Evolutionary conservation across 2,113 vertebrate genomes (phyloP), one percentile per base, ranked within the genome.

Genomic region (Tympanuchus pallidicinctus): DNA sequence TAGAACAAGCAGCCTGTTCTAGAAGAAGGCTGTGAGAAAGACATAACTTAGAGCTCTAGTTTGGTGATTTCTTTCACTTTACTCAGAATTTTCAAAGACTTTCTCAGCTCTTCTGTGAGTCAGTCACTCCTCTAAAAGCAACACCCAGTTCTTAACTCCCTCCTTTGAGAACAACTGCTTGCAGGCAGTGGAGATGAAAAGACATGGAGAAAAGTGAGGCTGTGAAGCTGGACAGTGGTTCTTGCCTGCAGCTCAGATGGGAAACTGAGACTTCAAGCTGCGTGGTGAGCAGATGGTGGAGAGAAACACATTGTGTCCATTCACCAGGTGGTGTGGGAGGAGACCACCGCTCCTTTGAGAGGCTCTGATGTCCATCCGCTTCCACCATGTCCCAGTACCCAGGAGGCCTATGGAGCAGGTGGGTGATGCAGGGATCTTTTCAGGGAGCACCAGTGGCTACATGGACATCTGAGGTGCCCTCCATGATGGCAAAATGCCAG

Each of bases 221-320:
- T 2, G 30, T 2, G 6, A 71, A 77, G 28, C 0, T 20, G 48
- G 36, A 66, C 67, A 54, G 20, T 12, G 8, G 19, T 27, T 92
- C 24, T 64, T 2, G 1, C 10, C 11, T 17, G 13, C 0, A 2
- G n/a, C 8, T 88, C 69, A 88, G 67, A 36, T 4, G 3, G 47
- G 28, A 70, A 14, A n/a, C 10, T 80, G 57, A 52, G 72, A 20
- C 17, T 85, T 38, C 5, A 10, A 24, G 19, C 28, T 4, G 9
- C 59, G 30, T 61, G 34, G 13, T 13, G n/a, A 50, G 40, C 28
- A 77, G 50, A 24, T 1, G 0, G 21, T 34, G 20, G 34, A 66
- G 15, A 5, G 9, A 64, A 50, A 18, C 0, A 0, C 8, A 9
- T 30, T 3, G 0, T 43, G 27, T 24, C 20, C 16, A 6, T 56